A percentile compares a stretch with the other conserved stretches of the same genome.
These are phyloP conservation scores for Cheirogaleus medius DNA, from an alignment of 2,113 vertebrate genomes.

Conservation along the genomic window DNA sequence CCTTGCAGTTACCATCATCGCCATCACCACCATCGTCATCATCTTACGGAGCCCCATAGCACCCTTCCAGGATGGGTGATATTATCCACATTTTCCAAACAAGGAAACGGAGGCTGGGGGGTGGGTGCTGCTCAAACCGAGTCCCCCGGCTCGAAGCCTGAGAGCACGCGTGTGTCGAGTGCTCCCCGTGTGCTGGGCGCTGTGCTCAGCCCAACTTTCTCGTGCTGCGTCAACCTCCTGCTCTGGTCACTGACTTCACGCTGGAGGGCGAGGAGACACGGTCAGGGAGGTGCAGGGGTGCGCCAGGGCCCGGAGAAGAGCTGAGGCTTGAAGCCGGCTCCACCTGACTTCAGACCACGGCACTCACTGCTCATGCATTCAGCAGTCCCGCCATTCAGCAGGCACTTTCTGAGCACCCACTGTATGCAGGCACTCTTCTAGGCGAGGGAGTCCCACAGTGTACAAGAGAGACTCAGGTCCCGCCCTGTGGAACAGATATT, in stretches of 20 bases:
- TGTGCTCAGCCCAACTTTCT: fast-evolving
- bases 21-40: neutral
- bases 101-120: neutral
- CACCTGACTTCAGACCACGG: neutral
- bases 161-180: neutral
- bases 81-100: neutral
- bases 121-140: neutral
- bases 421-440: no score
- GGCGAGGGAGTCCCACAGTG: no score
- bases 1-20: no score
- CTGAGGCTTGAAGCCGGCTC: neutral
- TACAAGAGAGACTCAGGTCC: neutral
- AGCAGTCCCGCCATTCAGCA: neutral
- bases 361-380: fast-evolving
- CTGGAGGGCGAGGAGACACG: neutral
- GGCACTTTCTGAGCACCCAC: neutral
- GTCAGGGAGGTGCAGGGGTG: neutral
- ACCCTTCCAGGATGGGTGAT: no score
- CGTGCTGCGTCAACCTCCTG: fast-evolving
- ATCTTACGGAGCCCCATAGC: neutral
- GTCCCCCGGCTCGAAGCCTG: fast-evolving
- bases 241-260: fast-evolving
- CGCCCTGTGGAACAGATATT: neutral
- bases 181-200: fast-evolving
- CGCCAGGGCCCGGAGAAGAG: neutral